Percentiles rank a stretch among this genome's conserved stretches.
These are phyloP conservation scores for Apeltes quadracus DNA, from an alignment of 2,113 vertebrate species.

Conservation along the genomic window DNA sequence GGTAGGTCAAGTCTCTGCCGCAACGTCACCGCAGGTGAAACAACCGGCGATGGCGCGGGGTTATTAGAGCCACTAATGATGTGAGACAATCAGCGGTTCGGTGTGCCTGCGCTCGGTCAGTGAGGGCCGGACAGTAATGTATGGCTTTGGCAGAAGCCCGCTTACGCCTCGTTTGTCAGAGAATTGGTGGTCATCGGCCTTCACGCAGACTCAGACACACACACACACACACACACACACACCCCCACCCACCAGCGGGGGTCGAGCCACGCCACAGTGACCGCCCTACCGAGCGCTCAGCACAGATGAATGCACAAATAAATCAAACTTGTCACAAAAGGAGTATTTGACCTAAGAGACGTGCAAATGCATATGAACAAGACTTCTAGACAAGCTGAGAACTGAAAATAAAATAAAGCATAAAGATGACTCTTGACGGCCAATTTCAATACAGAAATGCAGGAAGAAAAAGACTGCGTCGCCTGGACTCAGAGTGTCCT, in stretches of 20 bases:
- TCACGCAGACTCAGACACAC: too few relatives aligned
- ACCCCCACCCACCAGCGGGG: conserved; percentile 47
- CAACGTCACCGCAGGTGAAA: conserved; percentile 10
- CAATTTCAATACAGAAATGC: conserved; percentile 28
- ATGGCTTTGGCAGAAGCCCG: conserved; percentile 61
- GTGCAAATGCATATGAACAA: conserved; percentile 50
- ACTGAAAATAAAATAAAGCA: conserved; percentile 5
- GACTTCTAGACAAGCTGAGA: conserved; percentile 13
- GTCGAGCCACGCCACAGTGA: conserved; percentile 65
- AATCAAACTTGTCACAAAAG: conserved; percentile 70
- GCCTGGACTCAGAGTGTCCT: conserved; percentile 6
- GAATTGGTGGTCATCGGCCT: conserved; percentile 71
- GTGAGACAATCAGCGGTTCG: conserved; percentile 15
- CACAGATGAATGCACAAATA: conserved; percentile 75
- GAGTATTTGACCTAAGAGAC: conserved; percentile 59
- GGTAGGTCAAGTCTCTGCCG: background rate
- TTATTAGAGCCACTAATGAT: conserved; percentile 12
- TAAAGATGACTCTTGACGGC: conserved; percentile 27
- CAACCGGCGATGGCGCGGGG: background rate
- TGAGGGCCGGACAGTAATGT: conserved; percentile 72
- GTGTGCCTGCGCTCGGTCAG: conserved; percentile 45
- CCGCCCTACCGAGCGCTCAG: conserved; percentile 63
- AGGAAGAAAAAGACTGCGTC: background rate
- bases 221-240: too few relatives aligned
- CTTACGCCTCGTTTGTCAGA: conserved; percentile 71